Evolutionary conservation across 2,888 invertebrate genomes (phyloP).

Genomic region (Camptogramma bilineatum): DNA sequence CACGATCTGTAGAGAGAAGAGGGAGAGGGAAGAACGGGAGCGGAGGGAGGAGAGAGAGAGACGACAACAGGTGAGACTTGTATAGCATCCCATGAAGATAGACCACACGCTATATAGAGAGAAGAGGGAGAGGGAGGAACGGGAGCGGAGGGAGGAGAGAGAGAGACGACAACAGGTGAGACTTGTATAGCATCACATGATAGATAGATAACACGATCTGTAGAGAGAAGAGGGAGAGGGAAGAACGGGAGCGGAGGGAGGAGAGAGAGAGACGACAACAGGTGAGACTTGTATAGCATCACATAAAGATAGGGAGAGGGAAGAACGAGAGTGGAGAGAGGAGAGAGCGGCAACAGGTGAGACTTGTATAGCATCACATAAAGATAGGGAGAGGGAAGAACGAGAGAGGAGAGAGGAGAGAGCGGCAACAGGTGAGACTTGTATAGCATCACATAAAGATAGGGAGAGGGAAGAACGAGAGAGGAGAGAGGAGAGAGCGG

Average conservation of each 20-base stretch:
- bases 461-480: slow-evolving; percentile 86
- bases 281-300: slow-evolving; percentile 45
- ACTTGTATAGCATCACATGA: slow-evolving; percentile 66
- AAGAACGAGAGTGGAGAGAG: slow-evolving; percentile 82
- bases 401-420: slow-evolving; percentile 76
- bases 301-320: slow-evolving; percentile 84
- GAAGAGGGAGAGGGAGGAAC: slow-evolving; percentile 86
- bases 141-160: slow-evolving; percentile 75
- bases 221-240: slow-evolving; percentile 87
- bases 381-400: slow-evolving; percentile 86
- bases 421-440: slow-evolving; percentile 52
- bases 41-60: slow-evolving; percentile 70
- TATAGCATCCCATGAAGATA: slow-evolving; percentile 72
- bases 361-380: slow-evolving; percentile 58
- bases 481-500: slow-evolving; percentile 67
- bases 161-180: slow-evolving; percentile 60
- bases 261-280: slow-evolving; percentile 66
- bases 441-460: slow-evolving; percentile 73
- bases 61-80: slow-evolving; percentile 53
- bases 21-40: slow-evolving; percentile 86
- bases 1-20: slow-evolving; percentile 87
- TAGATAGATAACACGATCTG: slow-evolving; percentile 86
- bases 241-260: slow-evolving; percentile 82
- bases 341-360: slow-evolving; percentile 60
- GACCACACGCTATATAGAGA: slow-evolving; percentile 87